A percentile compares a stretch with the other conserved stretches of the same genome.
Evolutionary conservation across 2,113 vertebrate genomes (phyloP).

Genomic region (Seriola dumerili): DNA sequence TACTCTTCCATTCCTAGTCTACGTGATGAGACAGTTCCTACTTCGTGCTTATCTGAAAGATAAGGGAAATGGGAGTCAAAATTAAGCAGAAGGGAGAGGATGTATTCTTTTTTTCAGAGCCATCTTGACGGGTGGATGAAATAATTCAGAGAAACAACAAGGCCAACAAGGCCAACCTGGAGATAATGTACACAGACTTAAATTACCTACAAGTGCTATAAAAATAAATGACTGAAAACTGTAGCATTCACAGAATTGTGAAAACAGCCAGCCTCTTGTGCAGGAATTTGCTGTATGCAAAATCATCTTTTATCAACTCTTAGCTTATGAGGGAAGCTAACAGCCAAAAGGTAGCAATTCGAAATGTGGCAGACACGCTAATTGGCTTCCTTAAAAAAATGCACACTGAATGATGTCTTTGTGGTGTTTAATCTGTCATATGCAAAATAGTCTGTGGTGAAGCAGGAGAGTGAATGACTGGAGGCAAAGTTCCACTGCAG

Average conservation of each 20-base stretch:
- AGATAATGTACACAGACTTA: not conserved
- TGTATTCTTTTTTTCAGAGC: conserved; percentile 8
- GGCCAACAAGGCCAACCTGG: not conserved
- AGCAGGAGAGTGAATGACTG: conserved; percentile 21
- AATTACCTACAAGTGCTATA: not conserved
- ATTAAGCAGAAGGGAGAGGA: conserved; percentile 40
- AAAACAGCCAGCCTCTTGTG: not conserved
- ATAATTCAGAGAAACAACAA: conserved; percentile 3
- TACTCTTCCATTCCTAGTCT: conserved; percentile 44
- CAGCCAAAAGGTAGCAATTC: not conserved
- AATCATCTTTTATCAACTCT: not conserved
- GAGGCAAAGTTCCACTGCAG: not conserved
- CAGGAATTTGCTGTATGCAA: not conserved
- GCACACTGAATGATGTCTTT: conserved; percentile 26
- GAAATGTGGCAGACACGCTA: conserved; percentile 10
- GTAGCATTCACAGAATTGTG: not conserved
- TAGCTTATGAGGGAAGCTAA: conserved; percentile 10
- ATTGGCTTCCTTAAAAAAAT: conserved; percentile 18
- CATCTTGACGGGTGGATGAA: not conserved
- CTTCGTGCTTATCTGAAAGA: conserved; percentile 50
- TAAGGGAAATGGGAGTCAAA: conserved; percentile 46
- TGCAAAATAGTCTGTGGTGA: conserved; percentile 35
- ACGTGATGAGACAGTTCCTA: conserved; percentile 46
- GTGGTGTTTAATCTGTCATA: conserved; percentile 40
- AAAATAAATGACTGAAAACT: conserved; percentile 31